Base-by-base conservation (phyloP, 2,113 vertebrate genomes). In the Saguinus imperator region DNA sequence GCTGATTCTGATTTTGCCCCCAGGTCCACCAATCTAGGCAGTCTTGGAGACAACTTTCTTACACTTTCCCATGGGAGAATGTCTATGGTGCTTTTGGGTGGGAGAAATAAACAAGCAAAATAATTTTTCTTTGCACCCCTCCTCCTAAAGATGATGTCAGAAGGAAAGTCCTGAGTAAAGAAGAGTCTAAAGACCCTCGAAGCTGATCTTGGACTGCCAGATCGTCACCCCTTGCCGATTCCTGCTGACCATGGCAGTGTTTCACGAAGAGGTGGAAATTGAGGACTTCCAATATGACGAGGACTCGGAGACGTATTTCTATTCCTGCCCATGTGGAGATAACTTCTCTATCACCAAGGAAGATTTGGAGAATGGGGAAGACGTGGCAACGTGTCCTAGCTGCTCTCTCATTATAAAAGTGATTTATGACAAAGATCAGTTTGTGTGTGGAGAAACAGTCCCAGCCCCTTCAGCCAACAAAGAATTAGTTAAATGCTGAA, bases 251-350 rank as follows among this genome's bases (percentile, higher is more conserved):
- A 99, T 99, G 99, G 98, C 99, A 0, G 99, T 99, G 13, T 99
- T 99, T 98, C 99, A 99, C 96, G 99, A 99, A 61, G 99, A 99
- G 87, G 98, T 99, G 32, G 99, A 99, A 98, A 99, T 99, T 35
- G 99, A 99, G 90, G 99, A 99, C 97, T 99, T 99, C 96, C 99
- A 99, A 90, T 99, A 99, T 92, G 99, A 99, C 23, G 99, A 99
- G 93, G 99, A 99, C 90, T 98, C 98, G 0, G 99, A 98, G 83
- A 99, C 99, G 0, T 99, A 99, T 97, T 99, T 99, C 93, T 99
- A 99, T 86, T 99, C 99, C 6, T 99, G 99, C 88, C 99, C 99
- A 0, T 99, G 99, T 64, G 99, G 99, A 14, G 99, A 99, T 98
- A 99, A 99, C 55, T 99, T 99, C 97, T 98, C 98, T 83, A 99